Base-by-base conservation (phyloP, 2,888 invertebrate species). In the Antheraea assamensis region DNA sequence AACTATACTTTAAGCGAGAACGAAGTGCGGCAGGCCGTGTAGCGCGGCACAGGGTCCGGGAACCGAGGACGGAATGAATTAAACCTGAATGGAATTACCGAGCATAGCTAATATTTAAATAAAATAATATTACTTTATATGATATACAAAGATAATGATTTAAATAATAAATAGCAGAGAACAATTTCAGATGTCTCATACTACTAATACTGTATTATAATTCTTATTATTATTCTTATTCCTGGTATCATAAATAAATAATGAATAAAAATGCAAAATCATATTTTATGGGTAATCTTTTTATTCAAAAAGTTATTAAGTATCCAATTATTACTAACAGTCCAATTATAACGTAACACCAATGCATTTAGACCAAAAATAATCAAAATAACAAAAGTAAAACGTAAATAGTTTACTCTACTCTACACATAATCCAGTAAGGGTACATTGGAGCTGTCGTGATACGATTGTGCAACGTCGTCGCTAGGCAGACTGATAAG, bases 401-500 rank as follows among this genome's bases (percentile, higher is more conserved):
- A 30, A 13, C 1, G 8, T 58, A 58, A 24, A 24, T 24, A 58
- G 10, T 24, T 27, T 64, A 30, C 30, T 30, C 61, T 64, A 64
- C 61, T 64, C 30, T 64, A 30, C 17, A 64, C 61, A 30, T 93
- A 93, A 92, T 92, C 92, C 90, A 86, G 90, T 92, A 90, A 90
- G 88, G 85, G 85, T 80, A 83, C 79, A 80, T 75, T 78, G 84
- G 84, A 83, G 88, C 82, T 85, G 81, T 82, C 86, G 86, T 90
- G 90, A 91, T 90, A 92, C 90, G 87, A 89, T 89, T 91, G 89
- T 90, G 85, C 86, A 86, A 89, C 88, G 87, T 86, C 88, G 87
- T 86, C 83, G 88, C 80, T 85, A 88, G 90, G 94, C 93, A 94
- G 94, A 93, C 94, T 87, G 82, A 88, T 89, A 94, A 94, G 94